Evolutionary conservation across 2,797 vertebrate genomes (phyloP).

Genomic region (Gephyroberyx darwinii): DNA sequence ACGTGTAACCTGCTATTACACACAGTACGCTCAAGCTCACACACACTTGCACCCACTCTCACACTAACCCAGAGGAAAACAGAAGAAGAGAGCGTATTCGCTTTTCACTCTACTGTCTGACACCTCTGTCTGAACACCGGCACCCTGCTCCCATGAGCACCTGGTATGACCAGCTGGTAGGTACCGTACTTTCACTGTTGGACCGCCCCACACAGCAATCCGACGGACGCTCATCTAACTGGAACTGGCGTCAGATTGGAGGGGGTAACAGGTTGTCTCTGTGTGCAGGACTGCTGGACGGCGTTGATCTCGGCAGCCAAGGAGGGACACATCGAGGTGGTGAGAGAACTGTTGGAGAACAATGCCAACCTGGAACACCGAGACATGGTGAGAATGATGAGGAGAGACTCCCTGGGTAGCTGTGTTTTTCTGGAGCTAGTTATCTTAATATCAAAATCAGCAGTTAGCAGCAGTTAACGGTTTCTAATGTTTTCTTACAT

Average conservation of each 20-base stretch:
- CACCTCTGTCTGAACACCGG: conserved; percentile 38
- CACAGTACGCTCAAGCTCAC: conserved; percentile 32
- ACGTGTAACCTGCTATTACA: conserved; percentile 66
- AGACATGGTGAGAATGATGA: conserved; percentile 88
- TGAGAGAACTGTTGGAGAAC: conserved; percentile 89
- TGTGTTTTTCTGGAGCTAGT: neutral
- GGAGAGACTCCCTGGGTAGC: neutral
- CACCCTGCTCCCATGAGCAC: conserved; percentile 76
- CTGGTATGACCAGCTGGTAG: conserved; percentile 82
- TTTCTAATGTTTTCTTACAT: neutral
- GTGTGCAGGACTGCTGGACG: conserved; percentile 95
- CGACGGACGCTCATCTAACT: conserved; percentile 13
- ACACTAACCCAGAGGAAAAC: conserved; percentile 30
- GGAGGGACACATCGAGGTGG: conserved; percentile 91
- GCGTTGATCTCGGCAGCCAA: conserved; percentile 96
- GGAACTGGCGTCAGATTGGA: conserved; percentile 38
- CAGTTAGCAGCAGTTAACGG: neutral
- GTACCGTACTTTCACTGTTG: conserved; percentile 40
- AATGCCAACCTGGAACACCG: conserved; percentile 92
- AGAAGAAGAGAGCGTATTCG: conserved; percentile 25
- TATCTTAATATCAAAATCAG: neutral
- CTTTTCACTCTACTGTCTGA: conserved; percentile 15
- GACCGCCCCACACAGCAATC: neutral
- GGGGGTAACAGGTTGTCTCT: conserved; percentile 56
- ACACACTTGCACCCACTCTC: conserved; percentile 41